Evolutionary conservation across 2,888 invertebrate species (phyloP).

Genomic region (Eulithis testata): DNA sequence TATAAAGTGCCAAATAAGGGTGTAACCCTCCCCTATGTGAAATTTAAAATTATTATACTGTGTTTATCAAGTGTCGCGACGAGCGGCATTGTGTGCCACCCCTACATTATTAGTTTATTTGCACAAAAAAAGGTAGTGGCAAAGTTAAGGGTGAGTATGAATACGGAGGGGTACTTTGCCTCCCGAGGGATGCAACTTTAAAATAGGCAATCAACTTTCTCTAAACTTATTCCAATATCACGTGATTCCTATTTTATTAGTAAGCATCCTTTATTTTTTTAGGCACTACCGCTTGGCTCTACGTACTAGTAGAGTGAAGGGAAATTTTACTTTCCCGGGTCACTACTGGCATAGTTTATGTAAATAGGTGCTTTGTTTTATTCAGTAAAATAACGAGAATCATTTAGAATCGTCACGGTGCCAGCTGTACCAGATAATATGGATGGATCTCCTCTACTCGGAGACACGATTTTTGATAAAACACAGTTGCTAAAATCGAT

Average conservation of each 20-base stretch:
- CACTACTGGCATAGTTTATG: no score
- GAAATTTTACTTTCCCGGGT: no score
- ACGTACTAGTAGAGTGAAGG: no score
- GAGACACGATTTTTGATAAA: no score
- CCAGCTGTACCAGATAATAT: no score
- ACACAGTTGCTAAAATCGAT: no score
- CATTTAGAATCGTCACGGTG: no score
- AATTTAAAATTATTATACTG: conserved; percentile 48
- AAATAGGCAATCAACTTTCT: conserved; percentile 13
- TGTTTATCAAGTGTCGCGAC: conserved; percentile 45
- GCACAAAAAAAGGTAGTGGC: conserved; percentile 19
- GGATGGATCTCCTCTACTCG: no score
- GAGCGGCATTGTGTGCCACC: conserved; percentile 31
- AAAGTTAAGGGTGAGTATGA: conserved; percentile 16
- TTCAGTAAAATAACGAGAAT: no score
- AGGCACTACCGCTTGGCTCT: no score
- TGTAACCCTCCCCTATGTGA: conserved; percentile 32
- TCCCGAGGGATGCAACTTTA: conserved; percentile 11
- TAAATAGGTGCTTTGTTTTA: no score
- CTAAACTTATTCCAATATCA: not conserved
- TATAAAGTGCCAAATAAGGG: conserved; percentile 33
- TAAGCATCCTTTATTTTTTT: no score
- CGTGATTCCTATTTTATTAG: conserved; percentile 6
- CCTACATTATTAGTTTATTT: conserved; percentile 50
- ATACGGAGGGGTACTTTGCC: conserved; percentile 2